phyloP scores from a whole-genome alignment of 1,140 invertebrate species.

The Hormaphis cornu region DNA sequence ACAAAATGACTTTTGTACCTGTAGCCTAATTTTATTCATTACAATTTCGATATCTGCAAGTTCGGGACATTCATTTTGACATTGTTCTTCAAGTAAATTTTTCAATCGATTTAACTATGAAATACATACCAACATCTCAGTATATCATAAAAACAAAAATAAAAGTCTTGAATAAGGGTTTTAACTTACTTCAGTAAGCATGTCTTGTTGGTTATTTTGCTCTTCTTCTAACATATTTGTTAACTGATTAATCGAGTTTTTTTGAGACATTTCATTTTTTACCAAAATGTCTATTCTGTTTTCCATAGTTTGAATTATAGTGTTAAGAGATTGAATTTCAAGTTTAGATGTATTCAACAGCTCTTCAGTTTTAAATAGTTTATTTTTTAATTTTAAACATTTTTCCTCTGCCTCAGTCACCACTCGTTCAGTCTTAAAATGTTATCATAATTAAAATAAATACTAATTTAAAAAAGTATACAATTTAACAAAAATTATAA shows the following conservation, averaged over 20 bases:
- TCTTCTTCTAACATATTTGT: slow-evolving; percentile 20
- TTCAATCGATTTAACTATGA: neutral
- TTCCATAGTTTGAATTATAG: neutral
- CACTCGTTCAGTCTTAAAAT: slow-evolving; percentile 5
- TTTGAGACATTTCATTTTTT: slow-evolving; percentile 20
- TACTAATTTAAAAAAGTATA: neutral
- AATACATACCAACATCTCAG: neutral
- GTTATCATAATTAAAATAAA: neutral
- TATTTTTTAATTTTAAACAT: neutral
- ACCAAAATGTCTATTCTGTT: neutral
- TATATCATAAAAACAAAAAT: too few relatives aligned
- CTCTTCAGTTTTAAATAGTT: neutral
- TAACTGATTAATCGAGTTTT: slow-evolving; percentile 1
- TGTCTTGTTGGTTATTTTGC: slow-evolving; percentile 22
- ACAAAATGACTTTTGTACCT: neutral
- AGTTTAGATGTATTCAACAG: neutral
- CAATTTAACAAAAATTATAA: neutral
- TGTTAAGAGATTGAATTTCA: neutral
- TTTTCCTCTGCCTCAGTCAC: slow-evolving; percentile 8
- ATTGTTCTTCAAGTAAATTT: slow-evolving; percentile 18
- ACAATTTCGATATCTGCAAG: slow-evolving; percentile 9
- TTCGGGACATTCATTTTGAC: neutral
- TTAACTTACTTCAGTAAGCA: slow-evolving; percentile 6
- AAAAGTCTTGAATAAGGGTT: neutral
- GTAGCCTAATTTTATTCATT: slow-evolving; percentile 7